A percentile compares a stretch with the other conserved stretches of the same genome.
Conservation (phyloP, 2,888 invertebrate species). For the Caenorhabditis sp. region DNA sequence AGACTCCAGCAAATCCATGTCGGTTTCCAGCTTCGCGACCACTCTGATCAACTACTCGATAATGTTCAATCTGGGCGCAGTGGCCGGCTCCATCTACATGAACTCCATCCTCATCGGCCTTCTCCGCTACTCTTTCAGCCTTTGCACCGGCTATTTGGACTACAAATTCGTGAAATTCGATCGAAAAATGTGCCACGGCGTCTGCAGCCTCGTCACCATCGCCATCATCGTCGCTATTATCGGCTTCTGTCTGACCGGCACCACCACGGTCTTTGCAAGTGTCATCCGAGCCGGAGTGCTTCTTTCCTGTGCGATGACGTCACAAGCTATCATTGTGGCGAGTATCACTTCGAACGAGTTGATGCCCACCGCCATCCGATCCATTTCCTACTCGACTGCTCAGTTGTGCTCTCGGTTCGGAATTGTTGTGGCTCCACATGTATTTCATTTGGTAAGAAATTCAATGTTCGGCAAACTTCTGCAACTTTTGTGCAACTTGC, state of each 20-base stretch:
- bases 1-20: too few species aligned
- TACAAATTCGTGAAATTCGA: constrained; percentile 49
- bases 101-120: constrained; percentile 57
- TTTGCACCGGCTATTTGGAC: constrained; percentile 47
- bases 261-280: constrained; percentile 1
- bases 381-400: constrained; percentile 69
- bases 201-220: constrained; percentile 41
- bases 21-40: constrained; percentile 40
- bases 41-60: constrained; percentile 52
- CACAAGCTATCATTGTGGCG: constrained; percentile 55
- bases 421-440: constrained; percentile 70
- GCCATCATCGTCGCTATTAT: constrained; percentile 28
- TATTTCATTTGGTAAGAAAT: constrained; percentile 55
- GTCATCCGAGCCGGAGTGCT: constrained; percentile 41
- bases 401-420: constrained; percentile 68
- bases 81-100: constrained; percentile 56
- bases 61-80: constrained; percentile 57
- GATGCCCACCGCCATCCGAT: constrained; percentile 71
- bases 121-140: constrained; percentile 52
- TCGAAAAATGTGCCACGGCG: constrained; percentile 43
- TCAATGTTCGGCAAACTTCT: too few species aligned
- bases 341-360: constrained; percentile 69
- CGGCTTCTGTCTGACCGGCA: constrained; percentile 19
- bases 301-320: constrained; percentile 54
- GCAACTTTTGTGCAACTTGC: too few species aligned